Evolutionary conservation across 2,113 vertebrate genomes (phyloP).

Genomic region (Piprites chloris): DNA sequence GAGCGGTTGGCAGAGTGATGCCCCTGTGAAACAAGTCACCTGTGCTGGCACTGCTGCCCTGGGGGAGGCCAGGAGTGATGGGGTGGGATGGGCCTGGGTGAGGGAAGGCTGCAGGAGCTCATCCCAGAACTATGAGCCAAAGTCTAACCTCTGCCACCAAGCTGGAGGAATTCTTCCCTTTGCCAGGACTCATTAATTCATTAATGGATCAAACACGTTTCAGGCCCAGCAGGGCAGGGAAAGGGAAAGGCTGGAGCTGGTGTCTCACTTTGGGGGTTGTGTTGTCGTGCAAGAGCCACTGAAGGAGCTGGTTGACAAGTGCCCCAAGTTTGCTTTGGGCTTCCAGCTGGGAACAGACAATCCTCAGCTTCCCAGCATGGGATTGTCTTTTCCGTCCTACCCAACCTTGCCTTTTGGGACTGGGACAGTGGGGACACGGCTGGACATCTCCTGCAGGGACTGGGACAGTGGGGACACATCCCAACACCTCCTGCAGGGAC

Average conservation of each 20-base stretch:
- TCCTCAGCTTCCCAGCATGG: not conserved
- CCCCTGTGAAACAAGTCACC: too few species aligned
- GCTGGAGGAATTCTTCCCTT: not conserved
- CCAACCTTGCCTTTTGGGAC: not conserved
- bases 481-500: not conserved
- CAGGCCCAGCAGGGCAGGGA: not conserved
- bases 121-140: rapidly evolving
- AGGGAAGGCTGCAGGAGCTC: not conserved
- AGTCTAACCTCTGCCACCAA: not conserved
- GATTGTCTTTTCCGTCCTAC: not conserved
- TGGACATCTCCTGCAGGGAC: not conserved
- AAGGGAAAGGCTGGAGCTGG: rapidly evolving
- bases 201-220: not conserved
- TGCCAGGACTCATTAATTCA: not conserved
- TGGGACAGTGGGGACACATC: not conserved
- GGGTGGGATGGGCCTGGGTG: not conserved
- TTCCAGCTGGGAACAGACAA: not conserved
- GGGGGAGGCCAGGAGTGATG: not conserved
- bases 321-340: not conserved
- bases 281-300: rapidly evolving
- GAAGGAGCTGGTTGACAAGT: not conserved
- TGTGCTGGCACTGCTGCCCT: not conserved
- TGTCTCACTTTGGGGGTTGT: rapidly evolving
- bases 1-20: too few species aligned
- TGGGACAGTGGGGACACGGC: not conserved